phyloP scores from a whole-genome alignment of 2,888 invertebrate genomes.

The Diarsia mendica region DNA sequence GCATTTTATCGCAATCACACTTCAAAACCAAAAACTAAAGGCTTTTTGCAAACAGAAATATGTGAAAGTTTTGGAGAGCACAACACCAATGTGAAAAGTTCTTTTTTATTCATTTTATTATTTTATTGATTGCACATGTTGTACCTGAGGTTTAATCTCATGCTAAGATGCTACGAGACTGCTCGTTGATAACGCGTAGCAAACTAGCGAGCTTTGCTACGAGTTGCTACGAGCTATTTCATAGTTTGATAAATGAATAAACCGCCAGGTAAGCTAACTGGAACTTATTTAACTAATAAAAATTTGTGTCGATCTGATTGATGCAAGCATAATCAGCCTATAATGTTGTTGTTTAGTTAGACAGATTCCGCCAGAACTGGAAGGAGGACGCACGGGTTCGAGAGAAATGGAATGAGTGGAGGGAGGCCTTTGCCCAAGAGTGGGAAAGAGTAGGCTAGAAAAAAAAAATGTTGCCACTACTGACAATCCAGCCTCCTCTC shows the following conservation, averaged over 20 bases:
- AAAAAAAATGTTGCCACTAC: too few species aligned
- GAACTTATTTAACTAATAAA: background rate
- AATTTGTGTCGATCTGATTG: background rate
- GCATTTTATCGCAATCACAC: background rate
- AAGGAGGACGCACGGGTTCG: too few species aligned
- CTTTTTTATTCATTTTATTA: too few species aligned
- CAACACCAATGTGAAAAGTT: background rate
- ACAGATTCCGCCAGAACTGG: too few species aligned
- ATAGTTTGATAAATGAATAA: background rate
- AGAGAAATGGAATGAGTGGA: too few species aligned
- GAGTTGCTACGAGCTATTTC: background rate
- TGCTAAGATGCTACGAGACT: background rate
- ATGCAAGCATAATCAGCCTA: too few species aligned
- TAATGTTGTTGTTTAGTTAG: too few species aligned
- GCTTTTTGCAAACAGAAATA: too few species aligned
- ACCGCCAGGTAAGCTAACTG: background rate
- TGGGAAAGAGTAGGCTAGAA: too few species aligned
- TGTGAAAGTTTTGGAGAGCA: background rate
- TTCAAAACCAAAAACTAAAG: background rate
- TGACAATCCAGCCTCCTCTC: too few species aligned
- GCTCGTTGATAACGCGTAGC: background rate
- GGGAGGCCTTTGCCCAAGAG: too few species aligned
- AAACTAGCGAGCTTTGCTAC: background rate
- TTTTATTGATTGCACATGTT: background rate
- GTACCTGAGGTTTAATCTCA: background rate